Percentiles rank a stretch among this genome's conserved stretches.
Conservation (phyloP, 2,888 invertebrate species). For the Diachrysia chrysitis region DNA sequence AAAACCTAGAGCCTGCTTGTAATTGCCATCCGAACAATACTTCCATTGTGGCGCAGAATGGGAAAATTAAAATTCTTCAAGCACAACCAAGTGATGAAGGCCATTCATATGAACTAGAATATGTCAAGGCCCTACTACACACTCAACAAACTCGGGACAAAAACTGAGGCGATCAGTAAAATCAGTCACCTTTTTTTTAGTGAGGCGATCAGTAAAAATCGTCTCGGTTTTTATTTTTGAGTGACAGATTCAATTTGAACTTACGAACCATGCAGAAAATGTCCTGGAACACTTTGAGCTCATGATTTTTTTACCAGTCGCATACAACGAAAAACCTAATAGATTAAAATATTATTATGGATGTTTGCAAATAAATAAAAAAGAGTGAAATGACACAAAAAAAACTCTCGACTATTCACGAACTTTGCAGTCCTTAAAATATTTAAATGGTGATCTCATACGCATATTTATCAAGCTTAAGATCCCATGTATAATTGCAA, state of each 20-base stretch:
- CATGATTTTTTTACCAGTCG: background rate
- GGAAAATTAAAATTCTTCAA: constrained; percentile 62
- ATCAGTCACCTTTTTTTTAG: background rate
- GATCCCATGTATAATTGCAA: constrained; percentile 57
- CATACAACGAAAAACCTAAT: background rate
- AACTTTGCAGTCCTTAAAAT: too few species aligned
- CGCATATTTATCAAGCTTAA: constrained; percentile 35
- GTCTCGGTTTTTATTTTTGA: background rate
- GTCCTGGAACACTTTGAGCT: background rate
- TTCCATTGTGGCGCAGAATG: constrained; percentile 53
- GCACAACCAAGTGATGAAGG: constrained; percentile 56
- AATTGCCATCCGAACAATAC: constrained; percentile 51
- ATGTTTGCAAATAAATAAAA: too few species aligned
- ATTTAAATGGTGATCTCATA: constrained; percentile 45
- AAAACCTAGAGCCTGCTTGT: constrained; percentile 16
- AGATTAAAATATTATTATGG: too few species aligned
- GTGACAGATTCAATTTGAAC: background rate
- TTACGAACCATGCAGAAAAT: background rate
- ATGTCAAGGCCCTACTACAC: constrained; percentile 60
- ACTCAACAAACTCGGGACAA: too few species aligned
- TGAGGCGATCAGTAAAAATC: background rate
- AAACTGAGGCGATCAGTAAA: background rate
- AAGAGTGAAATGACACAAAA: background rate
- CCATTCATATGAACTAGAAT: constrained; percentile 59
- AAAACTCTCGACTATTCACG: background rate